phyloP scores from a whole-genome alignment of 1,140 invertebrate species.

The Zaprionus gabonicus region DNA sequence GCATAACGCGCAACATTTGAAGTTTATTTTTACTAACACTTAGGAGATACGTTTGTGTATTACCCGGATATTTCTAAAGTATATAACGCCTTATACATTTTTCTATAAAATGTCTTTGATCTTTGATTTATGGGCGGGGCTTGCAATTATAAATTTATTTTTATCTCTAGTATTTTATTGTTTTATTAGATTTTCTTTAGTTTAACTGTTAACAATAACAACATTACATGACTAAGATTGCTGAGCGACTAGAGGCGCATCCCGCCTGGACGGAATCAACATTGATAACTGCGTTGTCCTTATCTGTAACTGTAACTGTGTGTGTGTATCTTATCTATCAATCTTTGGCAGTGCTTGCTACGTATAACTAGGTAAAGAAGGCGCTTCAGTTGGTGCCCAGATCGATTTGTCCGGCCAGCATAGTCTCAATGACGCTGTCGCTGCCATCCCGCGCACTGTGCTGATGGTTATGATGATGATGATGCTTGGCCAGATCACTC shows the following conservation, averaged over 20 bases:
- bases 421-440: slow-evolving; percentile 42
- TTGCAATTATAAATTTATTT: neutral
- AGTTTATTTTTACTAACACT: slow-evolving; percentile 72
- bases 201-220: slow-evolving; percentile 71
- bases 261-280: slow-evolving; percentile 74
- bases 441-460: slow-evolving; percentile 10
- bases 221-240: slow-evolving; percentile 52
- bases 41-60: slow-evolving; percentile 43
- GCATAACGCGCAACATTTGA: slow-evolving; percentile 48
- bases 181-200: slow-evolving; percentile 41
- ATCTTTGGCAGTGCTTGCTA: slow-evolving; percentile 75
- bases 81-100: slow-evolving; percentile 44
- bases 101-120: slow-evolving; percentile 17
- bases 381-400: slow-evolving; percentile 7
- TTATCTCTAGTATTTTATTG: neutral
- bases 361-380: slow-evolving; percentile 10
- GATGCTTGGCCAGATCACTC: slow-evolving; percentile 85
- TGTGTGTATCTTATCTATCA: slow-evolving; percentile 45
- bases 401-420: slow-evolving; percentile 32
- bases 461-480: too few relatives aligned
- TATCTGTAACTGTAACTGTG: neutral
- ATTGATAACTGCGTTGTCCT: slow-evolving; percentile 33
- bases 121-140: neutral
- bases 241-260: slow-evolving; percentile 69
- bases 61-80: slow-evolving; percentile 52